These are phyloP conservation scores for Rhamnusium bicolor DNA, from an alignment of 2,888 invertebrate genomes.

Conservation along the genomic window DNA sequence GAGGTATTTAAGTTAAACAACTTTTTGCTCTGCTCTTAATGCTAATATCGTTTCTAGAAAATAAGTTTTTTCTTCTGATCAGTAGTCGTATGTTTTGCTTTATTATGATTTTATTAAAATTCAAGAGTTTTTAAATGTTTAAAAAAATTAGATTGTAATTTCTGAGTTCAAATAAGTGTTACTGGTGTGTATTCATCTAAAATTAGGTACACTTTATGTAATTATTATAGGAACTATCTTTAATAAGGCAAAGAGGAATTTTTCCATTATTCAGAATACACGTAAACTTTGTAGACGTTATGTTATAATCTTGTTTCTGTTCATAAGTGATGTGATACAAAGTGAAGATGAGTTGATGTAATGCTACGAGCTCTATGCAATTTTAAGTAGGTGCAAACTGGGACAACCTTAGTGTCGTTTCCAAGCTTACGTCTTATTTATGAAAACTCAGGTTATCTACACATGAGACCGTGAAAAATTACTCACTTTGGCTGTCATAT, in stretches of 20 bases:
- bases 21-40: too few species aligned
- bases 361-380: constrained; percentile 12
- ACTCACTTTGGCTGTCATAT: constrained; percentile 4
- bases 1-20: too few species aligned
- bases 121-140: too few species aligned
- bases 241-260: neutral
- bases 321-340: neutral
- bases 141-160: too few species aligned
- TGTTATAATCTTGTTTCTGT: neutral
- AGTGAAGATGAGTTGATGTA: constrained; percentile 6
- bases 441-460: neutral
- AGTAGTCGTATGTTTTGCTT: too few species aligned
- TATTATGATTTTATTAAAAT: too few species aligned
- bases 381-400: constrained; percentile 21
- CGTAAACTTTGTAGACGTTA: neutral
- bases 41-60: too few species aligned
- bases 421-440: constrained; percentile 8
- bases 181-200: too few species aligned
- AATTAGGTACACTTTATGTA: too few species aligned
- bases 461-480: constrained; percentile 14
- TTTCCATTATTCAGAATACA: neutral
- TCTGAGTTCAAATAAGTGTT: too few species aligned
- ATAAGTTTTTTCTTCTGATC: too few species aligned
- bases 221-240: too few species aligned
- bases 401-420: neutral